Percentiles rank a stretch among this genome's conserved stretches.
These are phyloP conservation scores for Eupithecia pulchellata DNA, from an alignment of 2,888 invertebrate species.

Conservation along the genomic window DNA sequence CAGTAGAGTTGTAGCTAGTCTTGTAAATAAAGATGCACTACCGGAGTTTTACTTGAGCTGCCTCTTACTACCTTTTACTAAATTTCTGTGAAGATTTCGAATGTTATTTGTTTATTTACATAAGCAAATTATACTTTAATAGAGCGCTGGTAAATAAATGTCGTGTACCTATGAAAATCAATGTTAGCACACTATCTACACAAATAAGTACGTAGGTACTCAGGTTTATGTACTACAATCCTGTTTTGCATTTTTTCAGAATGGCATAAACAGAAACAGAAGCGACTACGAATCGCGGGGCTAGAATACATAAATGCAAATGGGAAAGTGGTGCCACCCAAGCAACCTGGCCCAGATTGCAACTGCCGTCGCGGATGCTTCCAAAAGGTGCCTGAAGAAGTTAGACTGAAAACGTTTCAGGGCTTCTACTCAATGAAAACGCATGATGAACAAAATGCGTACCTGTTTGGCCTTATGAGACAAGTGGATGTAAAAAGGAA, in stretches of 20 bases:
- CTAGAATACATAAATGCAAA: constrained; percentile 84
- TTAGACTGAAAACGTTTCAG: constrained; percentile 82
- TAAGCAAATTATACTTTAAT: not conserved
- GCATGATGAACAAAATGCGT: constrained; percentile 86
- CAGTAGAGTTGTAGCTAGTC: not conserved
- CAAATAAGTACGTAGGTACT: not conserved
- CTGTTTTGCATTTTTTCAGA: constrained; percentile 62
- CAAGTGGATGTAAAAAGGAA: constrained; percentile 85
- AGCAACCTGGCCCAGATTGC: constrained; percentile 83
- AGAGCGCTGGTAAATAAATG: not conserved
- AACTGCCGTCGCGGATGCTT: constrained; percentile 83
- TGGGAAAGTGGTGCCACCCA: constrained; percentile 84
- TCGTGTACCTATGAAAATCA: not conserved
- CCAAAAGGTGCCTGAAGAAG: constrained; percentile 79
- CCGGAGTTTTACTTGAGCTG: constrained; percentile 56
- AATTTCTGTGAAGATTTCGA: constrained; percentile 59
- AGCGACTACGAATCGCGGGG: constrained; percentile 83
- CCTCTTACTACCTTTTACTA: constrained; percentile 77
- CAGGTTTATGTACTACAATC: not conserved
- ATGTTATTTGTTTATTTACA: constrained; percentile 38
- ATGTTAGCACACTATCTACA: not conserved
- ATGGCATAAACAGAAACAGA: constrained; percentile 86
- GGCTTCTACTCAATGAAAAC: constrained; percentile 85
- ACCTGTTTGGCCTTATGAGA: constrained; percentile 84
- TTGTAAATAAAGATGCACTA: constrained; percentile 23